These are phyloP conservation scores for Rhodeus uyekii DNA, from an alignment of 2,797 vertebrate species.

Conservation along the genomic window DNA sequence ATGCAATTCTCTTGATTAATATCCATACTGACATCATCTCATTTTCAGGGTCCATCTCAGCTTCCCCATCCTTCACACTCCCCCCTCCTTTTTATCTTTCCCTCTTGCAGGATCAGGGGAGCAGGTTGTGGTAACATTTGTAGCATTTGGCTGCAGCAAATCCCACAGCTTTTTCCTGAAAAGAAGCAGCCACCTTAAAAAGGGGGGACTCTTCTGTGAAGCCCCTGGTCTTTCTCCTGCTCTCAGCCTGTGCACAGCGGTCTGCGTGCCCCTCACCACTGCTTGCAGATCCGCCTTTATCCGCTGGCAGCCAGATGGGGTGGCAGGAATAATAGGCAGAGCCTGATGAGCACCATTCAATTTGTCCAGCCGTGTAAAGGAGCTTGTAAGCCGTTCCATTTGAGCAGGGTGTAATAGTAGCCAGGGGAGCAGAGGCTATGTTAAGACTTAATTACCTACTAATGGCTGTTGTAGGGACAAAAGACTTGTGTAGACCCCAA, in stretches of 20 bases:
- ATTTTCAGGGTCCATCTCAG: not conserved
- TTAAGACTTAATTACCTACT: constrained; percentile 93
- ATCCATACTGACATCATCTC: not conserved
- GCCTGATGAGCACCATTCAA: constrained; percentile 87
- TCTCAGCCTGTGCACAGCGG: constrained; percentile 60
- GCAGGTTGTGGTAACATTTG: constrained; percentile 88
- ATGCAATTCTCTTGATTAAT: not conserved
- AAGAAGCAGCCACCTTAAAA: constrained; percentile 65
- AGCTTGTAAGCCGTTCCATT: constrained; percentile 81
- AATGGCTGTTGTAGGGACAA: constrained; percentile 85
- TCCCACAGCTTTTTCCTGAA: constrained; percentile 74
- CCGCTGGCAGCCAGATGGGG: constrained; percentile 83
- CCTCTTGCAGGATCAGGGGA: constrained; percentile 74
- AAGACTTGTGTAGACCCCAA: constrained; percentile 70
- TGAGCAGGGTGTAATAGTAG: constrained; percentile 83
- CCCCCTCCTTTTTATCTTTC: constrained; percentile 39
- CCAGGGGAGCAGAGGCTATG: constrained; percentile 83
- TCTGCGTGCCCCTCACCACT: constrained; percentile 77
- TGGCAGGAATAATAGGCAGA: constrained; percentile 80
- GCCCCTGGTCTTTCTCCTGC: constrained; percentile 62
- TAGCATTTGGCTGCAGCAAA: constrained; percentile 87
- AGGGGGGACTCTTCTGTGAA: constrained; percentile 44
- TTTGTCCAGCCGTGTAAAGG: constrained; percentile 90
- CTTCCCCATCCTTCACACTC: not conserved
- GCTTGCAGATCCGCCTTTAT: constrained; percentile 83